Conservation (phyloP, 2,888 invertebrate species). For the Endotricha flammealis region DNA sequence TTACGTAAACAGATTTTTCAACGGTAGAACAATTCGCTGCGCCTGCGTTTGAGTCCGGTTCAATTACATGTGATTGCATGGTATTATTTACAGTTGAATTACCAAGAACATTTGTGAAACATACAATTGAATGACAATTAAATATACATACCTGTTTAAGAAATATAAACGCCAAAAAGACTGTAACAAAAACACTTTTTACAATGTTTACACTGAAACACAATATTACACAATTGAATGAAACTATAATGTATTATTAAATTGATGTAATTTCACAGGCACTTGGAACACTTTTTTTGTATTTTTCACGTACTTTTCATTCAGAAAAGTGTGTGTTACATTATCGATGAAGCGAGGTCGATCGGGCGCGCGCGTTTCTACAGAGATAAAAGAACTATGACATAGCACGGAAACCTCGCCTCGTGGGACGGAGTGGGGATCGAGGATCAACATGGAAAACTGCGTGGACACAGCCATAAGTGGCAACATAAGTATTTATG, state of each 20-base stretch:
- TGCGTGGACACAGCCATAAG: conserved; percentile 51
- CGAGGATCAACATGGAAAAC: conserved; percentile 57
- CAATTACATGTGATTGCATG: conserved; percentile 1
- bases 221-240: conserved; percentile 10
- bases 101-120: too few species aligned
- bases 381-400: conserved; percentile 52
- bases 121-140: too few species aligned
- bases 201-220: conserved; percentile 32
- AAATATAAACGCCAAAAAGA: conserved; percentile 15
- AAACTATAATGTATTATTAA: neutral
- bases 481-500: conserved; percentile 20
- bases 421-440: conserved; percentile 53
- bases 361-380: conserved; percentile 55
- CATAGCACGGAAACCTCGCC: conserved; percentile 40
- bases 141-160: conserved; percentile 21
- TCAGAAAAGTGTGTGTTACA: conserved; percentile 54
- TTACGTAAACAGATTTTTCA: conserved; percentile 1
- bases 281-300: conserved; percentile 23
- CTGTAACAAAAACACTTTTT: conserved; percentile 25
- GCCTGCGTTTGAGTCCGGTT: conserved; percentile 5
- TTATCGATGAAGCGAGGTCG: conserved; percentile 29
- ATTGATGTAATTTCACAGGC: conserved; percentile 9
- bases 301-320: conserved; percentile 62
- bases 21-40: conserved; percentile 1
- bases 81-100: too few species aligned